Base-by-base conservation (phyloP, 2,888 invertebrate species). In the Cerceris rybyensis region DNA sequence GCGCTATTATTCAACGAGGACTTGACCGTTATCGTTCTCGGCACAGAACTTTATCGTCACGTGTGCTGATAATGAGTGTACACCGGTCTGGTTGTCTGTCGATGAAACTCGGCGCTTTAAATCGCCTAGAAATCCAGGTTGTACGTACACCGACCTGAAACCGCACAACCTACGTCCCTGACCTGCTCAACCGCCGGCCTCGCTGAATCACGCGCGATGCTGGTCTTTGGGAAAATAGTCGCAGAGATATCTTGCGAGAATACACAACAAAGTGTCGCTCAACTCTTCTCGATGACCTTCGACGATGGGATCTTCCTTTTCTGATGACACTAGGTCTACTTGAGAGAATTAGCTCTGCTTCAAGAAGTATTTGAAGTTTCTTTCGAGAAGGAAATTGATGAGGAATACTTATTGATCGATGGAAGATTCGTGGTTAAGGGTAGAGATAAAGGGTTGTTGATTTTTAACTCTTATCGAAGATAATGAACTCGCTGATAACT, bases 101-200 rank as follows among this genome's bases (percentile, higher is more conserved):
- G 17, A 50, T 69, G 84, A 81, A 77, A 73, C 70, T 54, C 69
- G 69, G 41, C 65, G 61, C 70, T 81, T 70, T 85, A 85, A 85
- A 85, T 77, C 74, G 83, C 17, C 82, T 80, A 74, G 80, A 85
- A 77, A 85, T 85, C 79, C 75, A 85, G 83, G 79, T 72, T 78
- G 83, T 43, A 67, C 75, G 78, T 79, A 74, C 81, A 70, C 78
- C 83, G 81, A 78, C 78, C 83, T 66, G 82, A 85, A 84, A 75
- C 79, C 86, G 17, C 16, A 50, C 69, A 74, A 77, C 52, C 74
- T 57, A 64, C 80, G 85, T 79, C 85, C 86, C 86, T 85, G 85
- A 85, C 85, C 86, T 49, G 85, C 86, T 82, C 85, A 84, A 84
- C 74, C 66, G 57, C 61, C 75, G 84, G 57, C 85, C 86, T 82